These are phyloP conservation scores for Sylvilagus floridanus DNA, from an alignment of 2,797 vertebrate species.

Conservation along the genomic window DNA sequence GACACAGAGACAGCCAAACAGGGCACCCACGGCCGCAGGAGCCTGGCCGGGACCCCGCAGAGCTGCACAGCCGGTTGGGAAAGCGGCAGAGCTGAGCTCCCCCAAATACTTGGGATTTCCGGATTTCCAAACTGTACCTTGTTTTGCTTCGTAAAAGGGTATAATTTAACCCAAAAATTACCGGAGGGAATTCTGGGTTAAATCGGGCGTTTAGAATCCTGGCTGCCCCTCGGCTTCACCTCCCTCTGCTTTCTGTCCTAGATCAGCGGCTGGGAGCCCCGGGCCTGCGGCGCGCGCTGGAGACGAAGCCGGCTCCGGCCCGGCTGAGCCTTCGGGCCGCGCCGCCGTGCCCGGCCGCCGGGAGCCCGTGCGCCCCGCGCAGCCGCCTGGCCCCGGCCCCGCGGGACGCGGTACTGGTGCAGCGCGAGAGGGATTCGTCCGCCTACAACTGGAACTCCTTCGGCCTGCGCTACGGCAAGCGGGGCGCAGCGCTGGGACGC, in stretches of 20 bases:
- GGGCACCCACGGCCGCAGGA: too few relatives aligned
- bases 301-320: constrained; percentile 66
- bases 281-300: constrained; percentile 41
- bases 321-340: constrained; percentile 5
- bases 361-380: background rate
- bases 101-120: background rate
- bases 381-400: constrained; percentile 64
- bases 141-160: constrained; percentile 40
- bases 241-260: constrained; percentile 55
- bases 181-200: background rate
- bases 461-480: constrained; percentile 90
- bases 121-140: background rate
- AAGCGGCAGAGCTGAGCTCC: background rate
- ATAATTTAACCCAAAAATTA: background rate
- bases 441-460: constrained; percentile 92
- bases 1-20: background rate
- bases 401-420: constrained; percentile 73
- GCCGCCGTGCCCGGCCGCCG: constrained; percentile 24
- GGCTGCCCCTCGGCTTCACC: background rate
- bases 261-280: constrained; percentile 23
- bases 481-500: background rate
- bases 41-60: background rate
- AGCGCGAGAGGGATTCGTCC: constrained; percentile 84
- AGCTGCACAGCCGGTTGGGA: too few relatives aligned
- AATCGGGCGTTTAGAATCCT: background rate